Percentiles rank a stretch among this genome's conserved stretches.
These are phyloP conservation scores for Bombus waltoni DNA, from an alignment of 1,140 invertebrate species.

Conservation along the genomic window DNA sequence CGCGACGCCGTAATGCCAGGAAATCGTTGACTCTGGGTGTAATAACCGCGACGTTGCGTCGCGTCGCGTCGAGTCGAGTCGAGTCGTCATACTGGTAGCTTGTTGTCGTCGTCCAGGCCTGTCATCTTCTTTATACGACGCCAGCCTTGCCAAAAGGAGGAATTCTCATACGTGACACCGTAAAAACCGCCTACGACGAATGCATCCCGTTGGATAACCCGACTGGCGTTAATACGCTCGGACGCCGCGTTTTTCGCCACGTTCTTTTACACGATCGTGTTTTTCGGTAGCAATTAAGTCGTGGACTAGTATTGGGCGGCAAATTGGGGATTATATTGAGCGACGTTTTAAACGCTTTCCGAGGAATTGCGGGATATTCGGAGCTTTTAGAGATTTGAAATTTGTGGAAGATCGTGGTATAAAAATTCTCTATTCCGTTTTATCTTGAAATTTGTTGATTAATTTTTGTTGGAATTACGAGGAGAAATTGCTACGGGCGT, in stretches of 20 bases:
- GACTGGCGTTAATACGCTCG: neutral
- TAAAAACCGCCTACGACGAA: constrained; percentile 31
- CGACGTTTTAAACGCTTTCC: neutral
- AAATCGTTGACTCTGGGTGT: constrained; percentile 75
- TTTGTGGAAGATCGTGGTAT: neutral
- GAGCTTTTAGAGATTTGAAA: neutral
- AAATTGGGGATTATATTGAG: neutral
- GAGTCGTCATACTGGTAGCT: constrained; percentile 52
- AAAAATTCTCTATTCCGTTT: neutral
- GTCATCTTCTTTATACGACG: constrained; percentile 48
- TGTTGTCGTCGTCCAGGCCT: constrained; percentile 38
- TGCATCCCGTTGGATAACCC: neutral
- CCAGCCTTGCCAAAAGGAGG: neutral
- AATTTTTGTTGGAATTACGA: neutral
- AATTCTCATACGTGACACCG: constrained; percentile 49
- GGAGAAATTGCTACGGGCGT: neutral
- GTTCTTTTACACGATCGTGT: neutral
- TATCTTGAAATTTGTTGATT: neutral
- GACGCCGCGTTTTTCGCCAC: neutral
- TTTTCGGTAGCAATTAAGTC: neutral
- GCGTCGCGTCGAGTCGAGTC: constrained; percentile 47
- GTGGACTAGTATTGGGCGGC: too few relatives aligned
- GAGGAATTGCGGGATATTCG: neutral
- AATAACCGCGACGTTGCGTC: constrained; percentile 57
- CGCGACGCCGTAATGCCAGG: constrained; percentile 47